Base-by-base conservation (phyloP, 2,888 invertebrate genomes). In the Chesias legatella region DNA sequence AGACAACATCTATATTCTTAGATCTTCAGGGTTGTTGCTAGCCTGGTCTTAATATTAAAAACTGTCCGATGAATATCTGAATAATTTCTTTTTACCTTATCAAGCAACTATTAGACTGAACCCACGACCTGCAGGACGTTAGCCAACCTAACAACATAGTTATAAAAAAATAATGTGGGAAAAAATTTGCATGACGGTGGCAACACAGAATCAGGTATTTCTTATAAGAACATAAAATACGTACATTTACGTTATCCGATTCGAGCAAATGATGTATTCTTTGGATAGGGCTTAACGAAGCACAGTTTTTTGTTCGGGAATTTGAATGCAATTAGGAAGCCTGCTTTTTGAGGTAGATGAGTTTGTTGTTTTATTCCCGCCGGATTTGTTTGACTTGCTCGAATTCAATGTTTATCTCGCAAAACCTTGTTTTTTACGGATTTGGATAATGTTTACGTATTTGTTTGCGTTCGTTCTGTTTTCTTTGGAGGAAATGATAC, bases 231-330 rank as follows among this genome's bases (percentile, higher is more conserved):
- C 32, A 23, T 28, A 11, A 21, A 35, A 29, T 33, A 40, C 34
- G 43, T 29, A 75, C 77, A 79, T 81, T 77, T 76, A 73, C 73
- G 70, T 72, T 69, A 66, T 62, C 67, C 68, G 77, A 81, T 83
- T 80, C 71, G 67, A 78, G 77, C 61, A 76, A 82, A 83, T 83
- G 76, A 78, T 81, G 82, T 82, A 82, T 82, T 73, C 78, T 79
- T 78, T 80, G 72, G 70, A 71, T 72, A 72, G 58, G 65, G 73
- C 76, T 73, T 86, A 85, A 86, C 84, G 88, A 86, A 85, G 76
- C 78, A 51, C 60, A 64, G 64, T 73, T 82, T 84, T 81, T 76
- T 82, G 74, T 80, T 76, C 75, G 71, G 68, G 71, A 83, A 79
- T 82, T 78, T 74, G 74, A 85, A 84, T 85, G 77, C 81, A 83